Evolutionary conservation across 2,888 invertebrate genomes (phyloP), one percentile per base, ranked within the genome.

Genomic region (Orgyia antiqua): DNA sequence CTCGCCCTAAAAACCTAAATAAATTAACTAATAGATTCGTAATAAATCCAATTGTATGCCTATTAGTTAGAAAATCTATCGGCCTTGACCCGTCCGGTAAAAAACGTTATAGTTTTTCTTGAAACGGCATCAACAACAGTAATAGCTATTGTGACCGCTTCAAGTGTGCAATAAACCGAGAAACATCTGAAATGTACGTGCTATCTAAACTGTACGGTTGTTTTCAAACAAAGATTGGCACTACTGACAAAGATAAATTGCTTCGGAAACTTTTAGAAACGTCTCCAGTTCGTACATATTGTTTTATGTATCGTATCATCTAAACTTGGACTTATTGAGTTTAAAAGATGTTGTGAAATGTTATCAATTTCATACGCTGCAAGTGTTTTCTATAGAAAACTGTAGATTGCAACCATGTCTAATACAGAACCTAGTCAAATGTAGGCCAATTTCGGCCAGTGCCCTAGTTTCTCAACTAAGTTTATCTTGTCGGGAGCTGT

Each of bases 401-500:
- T 68, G 52, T 70, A 65, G 69, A 72, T 76, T 82, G 79, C 78
- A 73, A 68, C 70, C 73, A 73, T 71, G 53, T 69, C 76, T 74
- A 77, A 80, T 78, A 77, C 69, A 60, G 59, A 63, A 68, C 49
- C 68, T 68, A 68, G 66, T 56, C 55, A 65, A 69, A 79, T 76
- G 78, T 80, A 70, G 77, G 78, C 66, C 82, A 78, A 68, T 78
- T 76, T 77, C 73, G 74, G 77, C 60, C 75, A 68, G 56, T 64
- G 78, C 58, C 76, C 80, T 74, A 79, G 75, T 83, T 84, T 80
- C 83, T 74, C 79, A 83, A 83, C 74, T 66, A 58, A 57, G 66
- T 69, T 74, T 77, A 80, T 77, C 78, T 74, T 60, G 67, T 56
- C 68, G 70, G 79, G 71, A 79, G 72, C 62, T 61, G 67, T 70